Conservation (phyloP, 2,113 vertebrate species). For the Mohoua ochrocephala region DNA sequence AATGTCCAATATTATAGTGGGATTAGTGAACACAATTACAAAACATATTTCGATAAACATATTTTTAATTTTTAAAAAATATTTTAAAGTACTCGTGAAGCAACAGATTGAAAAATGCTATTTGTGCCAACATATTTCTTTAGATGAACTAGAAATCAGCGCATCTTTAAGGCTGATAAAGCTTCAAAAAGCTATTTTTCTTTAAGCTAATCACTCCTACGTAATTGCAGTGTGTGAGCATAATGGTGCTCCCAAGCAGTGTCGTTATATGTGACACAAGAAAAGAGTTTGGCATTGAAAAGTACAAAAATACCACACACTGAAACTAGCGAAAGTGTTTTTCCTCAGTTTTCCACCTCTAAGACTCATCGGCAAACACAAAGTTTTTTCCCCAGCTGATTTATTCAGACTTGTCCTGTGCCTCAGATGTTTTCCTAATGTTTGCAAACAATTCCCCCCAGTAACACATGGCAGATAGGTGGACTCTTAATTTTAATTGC, state of each 20-base stretch:
- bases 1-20: neutral
- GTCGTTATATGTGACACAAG: rapidly evolving
- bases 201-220: neutral
- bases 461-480: neutral
- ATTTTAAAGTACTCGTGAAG: neutral
- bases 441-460: neutral
- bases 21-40: neutral
- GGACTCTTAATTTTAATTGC: neutral
- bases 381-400: neutral
- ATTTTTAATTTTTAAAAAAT: neutral
- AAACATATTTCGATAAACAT: neutral
- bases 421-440: neutral
- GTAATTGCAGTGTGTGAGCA: neutral
- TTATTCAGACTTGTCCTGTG: neutral
- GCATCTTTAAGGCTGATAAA: neutral
- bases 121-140: neutral
- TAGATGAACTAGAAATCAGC: neutral
- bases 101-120: neutral
- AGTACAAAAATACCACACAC: neutral
- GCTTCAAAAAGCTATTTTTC: neutral
- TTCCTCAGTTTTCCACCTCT: neutral
- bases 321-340: neutral
- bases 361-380: neutral
- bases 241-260: neutral
- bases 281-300: neutral